Evolutionary conservation across 2,113 vertebrate genomes (phyloP).

Genomic region (Rhabdornis inornatus): DNA sequence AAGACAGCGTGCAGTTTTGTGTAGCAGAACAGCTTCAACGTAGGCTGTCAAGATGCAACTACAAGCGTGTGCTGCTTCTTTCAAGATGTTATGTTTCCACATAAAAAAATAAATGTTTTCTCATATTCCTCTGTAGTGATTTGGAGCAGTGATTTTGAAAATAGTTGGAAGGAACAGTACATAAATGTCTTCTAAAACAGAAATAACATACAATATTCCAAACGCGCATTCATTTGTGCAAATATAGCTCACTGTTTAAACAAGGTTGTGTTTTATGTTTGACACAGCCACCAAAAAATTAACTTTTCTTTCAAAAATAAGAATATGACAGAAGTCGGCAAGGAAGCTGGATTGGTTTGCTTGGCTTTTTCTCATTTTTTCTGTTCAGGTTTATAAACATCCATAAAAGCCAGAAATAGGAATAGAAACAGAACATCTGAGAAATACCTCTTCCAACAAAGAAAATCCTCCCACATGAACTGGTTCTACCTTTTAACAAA

Average conservation of each 20-base stretch:
- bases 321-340: neutral
- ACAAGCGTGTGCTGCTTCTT: neutral
- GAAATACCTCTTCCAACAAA: neutral
- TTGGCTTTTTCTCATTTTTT: neutral
- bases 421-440: neutral
- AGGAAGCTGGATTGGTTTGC: neutral
- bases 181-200: neutral
- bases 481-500: neutral
- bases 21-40: neutral
- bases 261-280: neutral
- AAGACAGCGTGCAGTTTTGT: neutral
- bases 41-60: neutral
- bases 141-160: neutral
- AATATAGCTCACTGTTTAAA: neutral
- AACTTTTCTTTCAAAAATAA: neutral
- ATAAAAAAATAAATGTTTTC: neutral
- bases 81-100: neutral
- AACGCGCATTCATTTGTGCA: neutral
- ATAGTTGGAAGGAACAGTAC: neutral
- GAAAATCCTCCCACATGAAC: neutral
- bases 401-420: neutral
- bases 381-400: neutral
- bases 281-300: neutral
- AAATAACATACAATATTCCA: neutral
- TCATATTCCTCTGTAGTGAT: neutral